phyloP scores from a whole-genome alignment of 2,797 vertebrate genomes.

The Ctenochaetus hawaiiensis region DNA sequence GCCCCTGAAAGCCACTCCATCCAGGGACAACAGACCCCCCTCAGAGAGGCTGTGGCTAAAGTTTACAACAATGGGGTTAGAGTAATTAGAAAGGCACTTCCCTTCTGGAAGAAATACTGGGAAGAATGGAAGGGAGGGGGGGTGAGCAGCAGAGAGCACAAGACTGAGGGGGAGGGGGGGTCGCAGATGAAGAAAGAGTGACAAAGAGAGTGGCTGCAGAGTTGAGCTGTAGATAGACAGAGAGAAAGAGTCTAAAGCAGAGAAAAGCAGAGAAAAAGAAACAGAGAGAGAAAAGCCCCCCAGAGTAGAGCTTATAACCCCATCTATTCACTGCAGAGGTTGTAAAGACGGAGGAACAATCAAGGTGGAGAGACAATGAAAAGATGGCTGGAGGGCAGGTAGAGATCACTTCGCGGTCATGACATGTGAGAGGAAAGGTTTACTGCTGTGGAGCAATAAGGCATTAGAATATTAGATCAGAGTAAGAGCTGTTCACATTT shows the following conservation, averaged over 20 bases:
- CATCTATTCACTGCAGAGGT: conserved; percentile 57
- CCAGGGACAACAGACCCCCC: conserved; percentile 73
- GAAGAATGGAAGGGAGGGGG: not conserved
- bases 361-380: conserved; percentile 65
- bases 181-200: conserved; percentile 5
- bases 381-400: conserved; percentile 63
- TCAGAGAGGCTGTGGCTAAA: conserved; percentile 67
- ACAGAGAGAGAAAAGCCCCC: conserved; percentile 33
- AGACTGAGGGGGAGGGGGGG: not conserved
- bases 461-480: conserved; percentile 66
- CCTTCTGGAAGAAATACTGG: conserved; percentile 55
- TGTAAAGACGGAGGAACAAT: conserved; percentile 73
- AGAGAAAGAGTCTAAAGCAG: conserved; percentile 19
- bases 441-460: conserved; percentile 45
- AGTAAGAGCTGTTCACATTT: conserved; percentile 41
- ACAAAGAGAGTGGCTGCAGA: conserved; percentile 39
- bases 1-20: conserved; percentile 69
- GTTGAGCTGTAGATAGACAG: conserved; percentile 32
- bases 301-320: conserved; percentile 42
- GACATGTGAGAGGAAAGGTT: conserved; percentile 62
- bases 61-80: conserved; percentile 78
- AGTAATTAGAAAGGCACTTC: conserved; percentile 78
- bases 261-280: conserved; percentile 8
- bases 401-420: conserved; percentile 66
- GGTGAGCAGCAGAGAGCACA: conserved; percentile 10